A percentile compares a stretch with the other conserved stretches of the same genome.
Conservation (phyloP, 2,113 vertebrate genomes). For the Erinaceus europaeus region DNA sequence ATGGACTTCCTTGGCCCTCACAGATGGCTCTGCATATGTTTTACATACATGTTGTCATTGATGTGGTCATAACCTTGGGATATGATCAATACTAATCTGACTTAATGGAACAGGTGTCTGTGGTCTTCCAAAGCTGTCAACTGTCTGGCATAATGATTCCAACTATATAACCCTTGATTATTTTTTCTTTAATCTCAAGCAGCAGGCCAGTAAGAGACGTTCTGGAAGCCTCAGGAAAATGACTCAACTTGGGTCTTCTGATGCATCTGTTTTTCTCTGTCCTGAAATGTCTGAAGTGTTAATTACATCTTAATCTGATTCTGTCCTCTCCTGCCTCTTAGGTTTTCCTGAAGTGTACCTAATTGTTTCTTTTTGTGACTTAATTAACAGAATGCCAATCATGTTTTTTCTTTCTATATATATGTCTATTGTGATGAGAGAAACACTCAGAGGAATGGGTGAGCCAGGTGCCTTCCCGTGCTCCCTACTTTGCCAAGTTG, state of each 20-base stretch:
- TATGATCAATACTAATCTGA: conserved; percentile 48
- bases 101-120: conserved; percentile 46
- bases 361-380: conserved; percentile 81
- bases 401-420: conserved; percentile 81
- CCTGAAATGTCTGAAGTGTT: conserved; percentile 79
- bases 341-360: conserved; percentile 80
- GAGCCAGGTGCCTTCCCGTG: conserved; percentile 86
- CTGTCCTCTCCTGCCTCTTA: conserved; percentile 75
- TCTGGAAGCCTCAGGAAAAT: conserved; percentile 32
- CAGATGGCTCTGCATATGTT: conserved; percentile 38
- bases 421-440: conserved; percentile 87
- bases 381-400: conserved; percentile 81
- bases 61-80: conserved; percentile 24
- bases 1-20: conserved; percentile 62
- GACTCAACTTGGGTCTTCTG: conserved; percentile 15
- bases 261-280: conserved; percentile 72
- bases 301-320: conserved; percentile 77
- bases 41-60: background rate
- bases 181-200: conserved; percentile 39
- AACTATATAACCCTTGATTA: conserved; percentile 16
- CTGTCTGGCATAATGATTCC: conserved; percentile 19
- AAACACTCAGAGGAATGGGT: conserved; percentile 90
- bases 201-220: conserved; percentile 15
- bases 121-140: background rate
- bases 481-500: conserved; percentile 56